These are phyloP conservation scores for Rhadinocentrus ornatus DNA, from an alignment of 2,797 vertebrate genomes.

Conservation along the genomic window DNA sequence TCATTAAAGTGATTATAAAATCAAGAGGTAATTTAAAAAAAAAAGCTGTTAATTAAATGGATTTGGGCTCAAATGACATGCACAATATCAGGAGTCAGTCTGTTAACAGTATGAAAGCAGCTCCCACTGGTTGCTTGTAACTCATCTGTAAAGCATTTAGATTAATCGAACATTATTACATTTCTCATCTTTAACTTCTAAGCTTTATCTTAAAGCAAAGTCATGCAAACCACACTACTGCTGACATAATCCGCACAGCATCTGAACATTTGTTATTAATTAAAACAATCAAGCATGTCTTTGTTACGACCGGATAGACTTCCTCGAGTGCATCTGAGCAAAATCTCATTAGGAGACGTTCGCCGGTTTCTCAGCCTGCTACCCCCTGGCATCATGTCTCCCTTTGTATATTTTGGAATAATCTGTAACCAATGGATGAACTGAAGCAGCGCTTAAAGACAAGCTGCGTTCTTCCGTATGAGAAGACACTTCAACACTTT, in stretches of 20 bases:
- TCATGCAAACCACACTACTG: not conserved
- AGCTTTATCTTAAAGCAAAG: not conserved
- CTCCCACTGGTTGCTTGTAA: not conserved
- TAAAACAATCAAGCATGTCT: not conserved
- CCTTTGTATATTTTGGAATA: slow-evolving; percentile 11
- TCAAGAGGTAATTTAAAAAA: not conserved
- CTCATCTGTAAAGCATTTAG: not conserved
- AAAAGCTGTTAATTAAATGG: not conserved
- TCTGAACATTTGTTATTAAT: not conserved
- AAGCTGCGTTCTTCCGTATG: not conserved
- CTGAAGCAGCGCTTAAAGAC: slow-evolving; percentile 1
- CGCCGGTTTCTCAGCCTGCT: slow-evolving; percentile 4
- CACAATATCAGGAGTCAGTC: not conserved
- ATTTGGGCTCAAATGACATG: slow-evolving; percentile 4
- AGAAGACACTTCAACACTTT: not conserved
- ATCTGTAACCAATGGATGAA: slow-evolving; percentile 29
- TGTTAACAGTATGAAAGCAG: not conserved
- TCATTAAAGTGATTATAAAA: not conserved
- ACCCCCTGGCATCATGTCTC: slow-evolving; percentile 10
- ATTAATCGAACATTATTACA: not conserved
- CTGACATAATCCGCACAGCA: not conserved
- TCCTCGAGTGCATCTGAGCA: slow-evolving; percentile 1
- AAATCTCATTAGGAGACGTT: slow-evolving; percentile 27
- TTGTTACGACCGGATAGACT: not conserved
- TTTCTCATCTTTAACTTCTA: not conserved